Conservation (phyloP, 2,113 vertebrate species). For the Tachycineta bicolor region DNA sequence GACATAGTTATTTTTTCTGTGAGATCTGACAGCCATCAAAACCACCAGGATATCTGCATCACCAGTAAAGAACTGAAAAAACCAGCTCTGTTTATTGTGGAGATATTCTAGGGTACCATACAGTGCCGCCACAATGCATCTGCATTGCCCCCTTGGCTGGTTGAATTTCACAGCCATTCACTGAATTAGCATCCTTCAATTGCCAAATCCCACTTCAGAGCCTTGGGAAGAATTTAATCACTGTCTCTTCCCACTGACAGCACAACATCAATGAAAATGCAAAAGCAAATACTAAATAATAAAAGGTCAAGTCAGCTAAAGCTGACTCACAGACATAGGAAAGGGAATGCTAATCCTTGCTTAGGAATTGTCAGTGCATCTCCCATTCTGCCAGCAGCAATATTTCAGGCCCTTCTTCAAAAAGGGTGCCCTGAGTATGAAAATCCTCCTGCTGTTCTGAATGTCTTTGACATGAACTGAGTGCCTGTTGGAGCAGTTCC, state of each 20-base stretch:
- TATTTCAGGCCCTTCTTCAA: background rate
- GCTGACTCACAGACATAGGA: background rate
- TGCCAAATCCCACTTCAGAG: background rate
- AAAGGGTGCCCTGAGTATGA: background rate
- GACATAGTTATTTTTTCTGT: background rate
- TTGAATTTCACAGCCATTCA: background rate
- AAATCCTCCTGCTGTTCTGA: background rate
- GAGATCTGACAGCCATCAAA: background rate
- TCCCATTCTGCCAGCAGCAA: background rate
- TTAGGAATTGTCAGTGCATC: background rate
- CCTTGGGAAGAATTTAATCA: background rate
- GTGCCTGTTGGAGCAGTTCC: background rate
- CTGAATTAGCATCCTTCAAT: background rate
- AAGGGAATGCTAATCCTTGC: background rate
- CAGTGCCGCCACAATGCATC: background rate
- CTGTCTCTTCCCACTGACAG: background rate
- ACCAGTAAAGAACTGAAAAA: background rate
- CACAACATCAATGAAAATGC: conserved; percentile 1
- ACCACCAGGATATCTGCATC: background rate
- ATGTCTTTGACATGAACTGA: background rate
- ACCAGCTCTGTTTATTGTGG: background rate
- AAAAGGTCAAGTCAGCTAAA: conserved; percentile 4
- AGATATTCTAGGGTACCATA: background rate
- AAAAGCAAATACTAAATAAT: conserved; percentile 4
- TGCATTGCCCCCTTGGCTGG: background rate